phyloP scores from a whole-genome alignment of 1,140 invertebrate species.

The Pseudomyrmex sp. region DNA sequence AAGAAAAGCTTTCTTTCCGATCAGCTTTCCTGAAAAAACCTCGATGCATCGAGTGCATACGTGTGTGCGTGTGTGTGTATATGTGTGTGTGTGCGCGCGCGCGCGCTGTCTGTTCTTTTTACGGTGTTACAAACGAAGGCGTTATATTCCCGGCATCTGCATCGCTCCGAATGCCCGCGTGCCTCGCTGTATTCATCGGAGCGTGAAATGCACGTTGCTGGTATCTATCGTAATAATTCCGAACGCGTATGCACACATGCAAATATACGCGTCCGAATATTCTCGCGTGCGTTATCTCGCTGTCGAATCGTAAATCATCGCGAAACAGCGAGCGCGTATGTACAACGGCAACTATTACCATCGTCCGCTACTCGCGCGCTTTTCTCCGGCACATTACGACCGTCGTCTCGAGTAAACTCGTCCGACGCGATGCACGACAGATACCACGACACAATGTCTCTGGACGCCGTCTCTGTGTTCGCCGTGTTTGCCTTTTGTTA shows the following conservation, averaged over 20 bases:
- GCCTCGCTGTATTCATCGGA: conserved; percentile 24
- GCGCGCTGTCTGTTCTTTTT: conserved; percentile 8
- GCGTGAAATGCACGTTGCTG: conserved; percentile 24
- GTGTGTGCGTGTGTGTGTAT: too few species aligned
- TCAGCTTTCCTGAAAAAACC: too few species aligned
- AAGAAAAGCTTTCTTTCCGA: too few species aligned
- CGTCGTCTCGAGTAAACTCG: conserved; percentile 43
- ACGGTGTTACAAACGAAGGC: conserved; percentile 22
- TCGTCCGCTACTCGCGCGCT: conserved; percentile 14
- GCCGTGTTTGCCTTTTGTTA: conserved; percentile 33
- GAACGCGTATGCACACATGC: neutral
- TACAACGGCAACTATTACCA: conserved; percentile 43
- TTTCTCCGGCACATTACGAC: conserved; percentile 33
- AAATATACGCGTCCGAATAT: conserved; percentile 30
- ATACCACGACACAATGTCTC: conserved; percentile 25
- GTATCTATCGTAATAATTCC: conserved; percentile 55
- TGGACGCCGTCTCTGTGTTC: conserved; percentile 8
- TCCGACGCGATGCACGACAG: conserved; percentile 36
- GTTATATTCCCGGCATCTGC: conserved; percentile 32
- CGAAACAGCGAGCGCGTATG: conserved; percentile 44
- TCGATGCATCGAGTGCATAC: too few species aligned
- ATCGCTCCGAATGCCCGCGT: conserved; percentile 21
- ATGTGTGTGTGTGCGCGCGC: too few species aligned
- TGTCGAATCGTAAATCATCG: conserved; percentile 43
- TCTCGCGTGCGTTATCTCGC: conserved; percentile 3